Conservation (phyloP, 2,888 invertebrate genomes). For the Marasmarcha lunaedactyla region DNA sequence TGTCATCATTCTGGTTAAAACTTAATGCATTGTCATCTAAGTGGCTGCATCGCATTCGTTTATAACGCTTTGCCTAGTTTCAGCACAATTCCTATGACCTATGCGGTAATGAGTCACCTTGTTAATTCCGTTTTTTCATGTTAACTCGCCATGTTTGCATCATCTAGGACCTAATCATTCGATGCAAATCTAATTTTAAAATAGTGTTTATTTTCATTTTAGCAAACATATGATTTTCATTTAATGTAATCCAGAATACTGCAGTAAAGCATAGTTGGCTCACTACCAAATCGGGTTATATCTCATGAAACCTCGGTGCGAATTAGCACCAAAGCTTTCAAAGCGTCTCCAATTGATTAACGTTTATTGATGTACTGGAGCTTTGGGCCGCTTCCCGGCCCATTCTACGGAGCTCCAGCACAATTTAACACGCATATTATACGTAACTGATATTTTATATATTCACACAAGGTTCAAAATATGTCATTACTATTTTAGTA, state of each 20-base stretch:
- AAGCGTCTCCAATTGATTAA: constrained; percentile 36
- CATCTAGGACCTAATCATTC: no score
- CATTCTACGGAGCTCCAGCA: no score
- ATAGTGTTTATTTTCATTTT: no score
- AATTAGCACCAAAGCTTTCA: constrained; percentile 25
- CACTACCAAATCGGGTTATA: constrained; percentile 26
- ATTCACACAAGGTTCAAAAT: no score
- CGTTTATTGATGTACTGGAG: constrained; percentile 28
- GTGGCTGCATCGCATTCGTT: background rate
- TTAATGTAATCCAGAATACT: no score
- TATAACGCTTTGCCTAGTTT: background rate
- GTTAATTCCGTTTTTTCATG: constrained; percentile 24
- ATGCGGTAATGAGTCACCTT: constrained; percentile 23
- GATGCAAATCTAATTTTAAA: no score
- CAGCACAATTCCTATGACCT: constrained; percentile 1
- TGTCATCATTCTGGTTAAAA: background rate
- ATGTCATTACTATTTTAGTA: no score
- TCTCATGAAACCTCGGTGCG: constrained; percentile 21
- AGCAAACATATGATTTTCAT: no score
- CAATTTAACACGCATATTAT: no score
- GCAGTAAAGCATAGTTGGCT: constrained; percentile 31
- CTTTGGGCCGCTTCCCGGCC: no score
- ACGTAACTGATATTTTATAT: no score
- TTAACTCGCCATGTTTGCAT: constrained; percentile 23
- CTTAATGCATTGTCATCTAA: background rate